Evolutionary conservation across 2,113 vertebrate species (phyloP).

Genomic region (Saccopteryx leptura): DNA sequence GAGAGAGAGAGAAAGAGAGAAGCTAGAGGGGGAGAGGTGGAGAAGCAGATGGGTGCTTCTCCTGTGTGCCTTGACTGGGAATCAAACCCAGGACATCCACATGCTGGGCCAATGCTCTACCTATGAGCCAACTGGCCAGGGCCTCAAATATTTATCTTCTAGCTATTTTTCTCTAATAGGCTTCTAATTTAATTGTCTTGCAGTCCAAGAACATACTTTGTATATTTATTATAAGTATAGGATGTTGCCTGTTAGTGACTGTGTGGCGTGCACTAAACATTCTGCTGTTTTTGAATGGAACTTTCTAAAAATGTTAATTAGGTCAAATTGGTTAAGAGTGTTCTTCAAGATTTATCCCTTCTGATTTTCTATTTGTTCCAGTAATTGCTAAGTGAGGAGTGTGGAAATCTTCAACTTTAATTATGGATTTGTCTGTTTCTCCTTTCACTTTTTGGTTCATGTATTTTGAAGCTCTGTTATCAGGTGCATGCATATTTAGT

Average conservation of each 20-base stretch:
- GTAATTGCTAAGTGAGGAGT: background rate
- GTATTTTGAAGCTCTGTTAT: constrained; percentile 18
- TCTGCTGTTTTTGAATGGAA: background rate
- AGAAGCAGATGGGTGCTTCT: too few species aligned
- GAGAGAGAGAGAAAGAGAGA: too few species aligned
- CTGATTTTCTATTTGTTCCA: background rate
- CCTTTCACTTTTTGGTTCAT: constrained; percentile 31
- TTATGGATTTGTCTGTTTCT: background rate
- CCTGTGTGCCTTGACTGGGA: too few species aligned
- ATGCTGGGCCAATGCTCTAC: too few species aligned
- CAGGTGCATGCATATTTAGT: background rate
- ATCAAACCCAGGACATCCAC: too few species aligned
- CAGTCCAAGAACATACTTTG: background rate
- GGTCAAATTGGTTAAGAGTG: background rate
- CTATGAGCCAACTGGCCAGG: too few species aligned
- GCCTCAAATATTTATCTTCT: background rate
- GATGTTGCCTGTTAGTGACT: background rate
- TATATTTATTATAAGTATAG: constrained; percentile 13
- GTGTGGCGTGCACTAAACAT: background rate
- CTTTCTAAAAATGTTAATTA: constrained; percentile 30
- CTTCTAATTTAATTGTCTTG: constrained; percentile 33
- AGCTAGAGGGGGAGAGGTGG: too few species aligned
- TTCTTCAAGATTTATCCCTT: background rate
- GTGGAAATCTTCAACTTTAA: background rate
- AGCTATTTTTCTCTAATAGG: background rate